Evolutionary conservation across 2,113 vertebrate species (phyloP), one percentile per base, ranked within the genome.

Genomic region (Macrotis lagotis): DNA sequence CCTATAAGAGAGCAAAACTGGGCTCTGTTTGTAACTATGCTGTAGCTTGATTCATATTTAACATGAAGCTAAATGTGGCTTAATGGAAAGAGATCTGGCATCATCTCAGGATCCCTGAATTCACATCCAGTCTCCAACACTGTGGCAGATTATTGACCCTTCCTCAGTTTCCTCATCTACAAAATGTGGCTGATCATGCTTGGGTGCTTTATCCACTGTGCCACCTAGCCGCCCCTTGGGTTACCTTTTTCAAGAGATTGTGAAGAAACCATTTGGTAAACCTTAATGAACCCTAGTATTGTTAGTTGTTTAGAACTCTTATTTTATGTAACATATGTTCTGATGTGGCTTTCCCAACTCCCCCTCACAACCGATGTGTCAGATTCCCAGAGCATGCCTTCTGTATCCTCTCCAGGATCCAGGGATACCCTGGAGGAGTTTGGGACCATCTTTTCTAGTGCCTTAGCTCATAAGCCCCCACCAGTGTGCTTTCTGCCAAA

Each of bases 1-100:
- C 47, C 26, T 90, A 90, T 50, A 93, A 89, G 44, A 50, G 0
- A 14, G 89, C 90, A 89, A 91, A 91, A 90, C 50, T 8, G 0
- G 92, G 59, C 31, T 91, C 53, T 91, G 50, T 74, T 92, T 3
- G 74, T 91, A 91, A 92, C 90, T 44, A 90, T 50, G 51, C 55
- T 94, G 91, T 94, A 95, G 51, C 93, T 97, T 92, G 88, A 96
- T 90, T 89, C 83, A 31, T 66, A 28, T 94, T 89, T 91, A 37
- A 37, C 37, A 66, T 66, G 48, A 93, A 93, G 22, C 31, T 52
- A 31, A 2, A 0, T 31, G 88, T 94, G 48, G 83, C 28, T 37
- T 66, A 37, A 31, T 12, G 31, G 26, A 59, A 59, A 59, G 55
- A 14, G 10, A 31, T 66, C 37, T 31, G 55, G 28, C 10, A 66